A percentile compares a stretch with the other conserved stretches of the same genome.
These are phyloP conservation scores for Aplochiton taeniatus DNA, from an alignment of 2,797 vertebrate species.

Conservation along the genomic window DNA sequence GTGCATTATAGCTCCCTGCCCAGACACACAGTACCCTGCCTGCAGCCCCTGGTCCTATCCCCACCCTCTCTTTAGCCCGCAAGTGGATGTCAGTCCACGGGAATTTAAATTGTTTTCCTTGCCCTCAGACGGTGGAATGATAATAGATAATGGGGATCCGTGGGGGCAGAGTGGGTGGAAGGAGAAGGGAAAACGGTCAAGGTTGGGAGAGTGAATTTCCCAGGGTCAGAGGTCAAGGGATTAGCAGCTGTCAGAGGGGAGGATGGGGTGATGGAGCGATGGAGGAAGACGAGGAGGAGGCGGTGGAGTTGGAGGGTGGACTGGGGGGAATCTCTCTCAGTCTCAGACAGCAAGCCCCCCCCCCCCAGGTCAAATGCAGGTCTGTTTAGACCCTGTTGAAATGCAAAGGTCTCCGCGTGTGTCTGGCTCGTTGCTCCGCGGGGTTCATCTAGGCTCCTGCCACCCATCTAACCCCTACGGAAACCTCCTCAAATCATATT, in stretches of 20 bases:
- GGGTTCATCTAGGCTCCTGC: background rate
- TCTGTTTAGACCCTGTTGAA: conserved; percentile 37
- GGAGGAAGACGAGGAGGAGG: background rate
- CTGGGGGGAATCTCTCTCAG: conserved; percentile 30
- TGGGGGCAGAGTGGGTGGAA: conserved; percentile 55
- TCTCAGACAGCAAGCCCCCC: conserved; percentile 39
- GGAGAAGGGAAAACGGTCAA: conserved; percentile 67
- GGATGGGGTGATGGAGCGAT: conserved; percentile 51
- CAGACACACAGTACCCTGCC: conserved; percentile 19
- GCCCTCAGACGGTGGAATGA: conserved; percentile 67
- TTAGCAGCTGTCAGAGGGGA: conserved; percentile 78
- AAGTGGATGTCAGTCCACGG: conserved; percentile 62
- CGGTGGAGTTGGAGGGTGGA: conserved; percentile 32
- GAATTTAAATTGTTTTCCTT: conserved; percentile 74
- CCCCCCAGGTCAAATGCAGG: conserved; percentile 39
- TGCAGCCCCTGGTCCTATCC: conserved; percentile 18
- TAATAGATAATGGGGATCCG: conserved; percentile 74
- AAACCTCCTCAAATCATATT: too few species aligned
- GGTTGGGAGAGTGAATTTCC: conserved; percentile 80
- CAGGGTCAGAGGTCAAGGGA: conserved; percentile 80
- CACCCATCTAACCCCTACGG: background rate
- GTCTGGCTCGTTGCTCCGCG: background rate
- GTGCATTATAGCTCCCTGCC: conserved; percentile 13
- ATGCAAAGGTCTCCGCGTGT: conserved; percentile 18
- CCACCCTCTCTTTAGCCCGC: conserved; percentile 51